A percentile compares a stretch with the other conserved stretches of the same genome.
Evolutionary conservation across 2,888 invertebrate genomes (phyloP).

Genomic region (Dorcus parallelipipedus): DNA sequence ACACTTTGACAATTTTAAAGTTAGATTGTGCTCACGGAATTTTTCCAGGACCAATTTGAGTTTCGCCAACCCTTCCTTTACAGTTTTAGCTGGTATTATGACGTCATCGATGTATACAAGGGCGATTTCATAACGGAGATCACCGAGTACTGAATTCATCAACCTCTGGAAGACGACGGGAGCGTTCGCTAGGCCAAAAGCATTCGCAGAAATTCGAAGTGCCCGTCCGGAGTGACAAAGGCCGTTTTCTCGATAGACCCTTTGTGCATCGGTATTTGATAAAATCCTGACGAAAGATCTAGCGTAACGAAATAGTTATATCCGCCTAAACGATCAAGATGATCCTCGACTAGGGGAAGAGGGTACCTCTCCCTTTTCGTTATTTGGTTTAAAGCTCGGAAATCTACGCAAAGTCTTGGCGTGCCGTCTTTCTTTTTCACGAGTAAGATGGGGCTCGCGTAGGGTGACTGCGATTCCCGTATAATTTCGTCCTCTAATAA

Average conservation of each 20-base stretch:
- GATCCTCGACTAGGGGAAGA: slow-evolving; percentile 5
- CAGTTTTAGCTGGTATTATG: slow-evolving; percentile 19
- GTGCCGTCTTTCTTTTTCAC: slow-evolving; percentile 2
- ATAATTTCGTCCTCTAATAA: too few relatives aligned
- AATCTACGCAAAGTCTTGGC: slow-evolving; percentile 1
- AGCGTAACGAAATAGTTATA: background rate
- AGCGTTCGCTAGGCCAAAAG: too few relatives aligned
- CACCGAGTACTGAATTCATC: too few relatives aligned
- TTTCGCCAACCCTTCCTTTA: too few relatives aligned
- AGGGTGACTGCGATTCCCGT: background rate
- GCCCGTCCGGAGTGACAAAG: too few relatives aligned
- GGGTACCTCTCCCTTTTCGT: slow-evolving; percentile 7
- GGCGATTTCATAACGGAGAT: too few relatives aligned
- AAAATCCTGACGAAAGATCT: slow-evolving; percentile 3
- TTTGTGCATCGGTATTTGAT: slow-evolving; percentile 9
- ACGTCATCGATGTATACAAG: slow-evolving; percentile 16
- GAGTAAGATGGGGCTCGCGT: slow-evolving; percentile 7
- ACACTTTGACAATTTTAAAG: too few relatives aligned
- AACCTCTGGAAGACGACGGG: too few relatives aligned
- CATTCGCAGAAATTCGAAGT: too few relatives aligned
- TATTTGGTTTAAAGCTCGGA: slow-evolving; percentile 4
- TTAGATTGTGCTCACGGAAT: too few relatives aligned
- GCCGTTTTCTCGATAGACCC: background rate
- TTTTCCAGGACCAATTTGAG: too few relatives aligned
- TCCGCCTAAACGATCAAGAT: background rate